These are phyloP conservation scores for Drosophila quadrilineata DNA, from an alignment of 1,140 invertebrate genomes.

Conservation along the genomic window DNA sequence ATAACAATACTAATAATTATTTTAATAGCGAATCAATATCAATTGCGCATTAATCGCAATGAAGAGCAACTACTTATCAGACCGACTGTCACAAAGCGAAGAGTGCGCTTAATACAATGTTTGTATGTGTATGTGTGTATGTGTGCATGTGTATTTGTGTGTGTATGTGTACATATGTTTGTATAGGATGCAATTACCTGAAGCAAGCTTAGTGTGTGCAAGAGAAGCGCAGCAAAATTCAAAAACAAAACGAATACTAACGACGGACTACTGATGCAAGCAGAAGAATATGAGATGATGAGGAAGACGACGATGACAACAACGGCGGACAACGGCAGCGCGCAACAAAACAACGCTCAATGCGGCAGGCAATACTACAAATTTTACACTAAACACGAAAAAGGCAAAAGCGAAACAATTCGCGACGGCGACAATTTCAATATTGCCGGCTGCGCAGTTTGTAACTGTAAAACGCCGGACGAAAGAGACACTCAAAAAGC, in stretches of 20 bases:
- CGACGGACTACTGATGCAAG: neutral
- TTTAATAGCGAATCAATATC: slow-evolving; percentile 1
- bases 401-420: slow-evolving; percentile 19
- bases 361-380: slow-evolving; percentile 61
- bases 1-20: slow-evolving; percentile 15
- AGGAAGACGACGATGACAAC: too few relatives aligned
- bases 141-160: neutral
- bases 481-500: neutral
- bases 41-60: too few relatives aligned
- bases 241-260: neutral
- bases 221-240: slow-evolving; percentile 2
- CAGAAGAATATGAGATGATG: slow-evolving; percentile 13
- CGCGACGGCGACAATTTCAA: slow-evolving; percentile 23
- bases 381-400: slow-evolving; percentile 36
- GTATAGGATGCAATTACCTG: slow-evolving; percentile 40
- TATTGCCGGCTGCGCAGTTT: slow-evolving; percentile 27
- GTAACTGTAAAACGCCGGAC: slow-evolving; percentile 48
- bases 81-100: neutral
- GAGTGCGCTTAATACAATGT: neutral
- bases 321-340: too few relatives aligned
- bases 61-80: slow-evolving; percentile 27
- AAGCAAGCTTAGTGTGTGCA: slow-evolving; percentile 19
- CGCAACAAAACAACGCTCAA: slow-evolving; percentile 58
- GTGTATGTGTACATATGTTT: neutral
- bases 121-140: neutral